These are phyloP conservation scores for Myanophis thanlyinensis DNA, from an alignment of 2,113 vertebrate species.

Conservation along the genomic window DNA sequence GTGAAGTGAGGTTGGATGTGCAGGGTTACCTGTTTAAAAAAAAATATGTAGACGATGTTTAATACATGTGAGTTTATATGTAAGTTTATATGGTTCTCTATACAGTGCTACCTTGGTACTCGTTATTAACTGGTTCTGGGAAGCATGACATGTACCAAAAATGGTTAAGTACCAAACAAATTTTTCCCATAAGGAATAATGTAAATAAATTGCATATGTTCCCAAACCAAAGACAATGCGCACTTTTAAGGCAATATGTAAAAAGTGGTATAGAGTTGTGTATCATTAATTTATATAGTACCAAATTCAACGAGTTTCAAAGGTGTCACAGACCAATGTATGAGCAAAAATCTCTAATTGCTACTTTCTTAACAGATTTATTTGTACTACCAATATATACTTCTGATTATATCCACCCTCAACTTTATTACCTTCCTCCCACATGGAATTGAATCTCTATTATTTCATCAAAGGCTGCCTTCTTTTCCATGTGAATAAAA, in stretches of 20 bases:
- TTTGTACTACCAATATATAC: not conserved
- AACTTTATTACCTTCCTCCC: not conserved
- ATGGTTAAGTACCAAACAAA: not conserved
- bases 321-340: not conserved
- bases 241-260: not conserved
- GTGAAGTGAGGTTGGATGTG: conserved; percentile 94
- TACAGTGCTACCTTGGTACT: not conserved
- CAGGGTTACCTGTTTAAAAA: conserved; percentile 87
- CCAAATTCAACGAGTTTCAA: not conserved
- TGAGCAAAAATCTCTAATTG: not conserved
- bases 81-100: not conserved
- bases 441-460: not conserved
- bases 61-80: not conserved
- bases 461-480: not conserved
- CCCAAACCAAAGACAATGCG: not conserved
- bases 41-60: conserved; percentile 33
- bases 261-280: not conserved
- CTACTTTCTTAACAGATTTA: not conserved
- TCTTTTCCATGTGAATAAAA: not conserved
- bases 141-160: not conserved
- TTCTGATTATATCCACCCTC: not conserved
- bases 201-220: not conserved
- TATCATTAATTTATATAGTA: not conserved
- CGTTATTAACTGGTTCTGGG: not conserved
- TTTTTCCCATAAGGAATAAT: not conserved